phyloP scores from a whole-genome alignment of 30 jellyfish, hydroid and myxozoan genomes.

The Aurelia sp. region DNA sequence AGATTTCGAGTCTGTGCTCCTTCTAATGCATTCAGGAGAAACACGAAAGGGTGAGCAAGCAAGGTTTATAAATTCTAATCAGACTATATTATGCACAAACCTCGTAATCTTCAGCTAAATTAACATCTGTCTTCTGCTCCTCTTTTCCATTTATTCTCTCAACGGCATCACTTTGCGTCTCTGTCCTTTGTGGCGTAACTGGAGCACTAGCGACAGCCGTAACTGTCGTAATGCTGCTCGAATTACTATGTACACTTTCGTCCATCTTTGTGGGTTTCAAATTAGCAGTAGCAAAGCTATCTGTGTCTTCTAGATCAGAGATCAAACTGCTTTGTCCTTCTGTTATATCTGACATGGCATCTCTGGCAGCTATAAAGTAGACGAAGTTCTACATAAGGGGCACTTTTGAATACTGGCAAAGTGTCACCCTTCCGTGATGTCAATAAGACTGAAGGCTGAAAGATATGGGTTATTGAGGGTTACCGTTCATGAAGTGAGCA shows the following conservation, averaged over 20 bases:
- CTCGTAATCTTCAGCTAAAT: neutral
- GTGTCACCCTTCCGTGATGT: too few relatives aligned
- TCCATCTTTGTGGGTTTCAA: neutral
- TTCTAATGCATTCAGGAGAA: too few relatives aligned
- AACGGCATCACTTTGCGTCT: slow-evolving; percentile 1
- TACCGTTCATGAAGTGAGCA: too few relatives aligned
- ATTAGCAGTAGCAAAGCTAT: slow-evolving; percentile 66
- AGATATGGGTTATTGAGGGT: too few relatives aligned
- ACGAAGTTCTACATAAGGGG: neutral
- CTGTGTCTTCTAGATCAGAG: slow-evolving; percentile 57
- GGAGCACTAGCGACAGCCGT: slow-evolving; percentile 12
- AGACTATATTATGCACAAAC: neutral
- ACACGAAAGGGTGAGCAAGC: too few relatives aligned
- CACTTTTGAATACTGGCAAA: too few relatives aligned
- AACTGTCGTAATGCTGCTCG: slow-evolving; percentile 41
- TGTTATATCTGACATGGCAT: slow-evolving; percentile 84
- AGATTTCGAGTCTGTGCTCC: too few relatives aligned
- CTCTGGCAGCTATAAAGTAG: slow-evolving; percentile 70
- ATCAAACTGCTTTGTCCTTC: slow-evolving; percentile 55
- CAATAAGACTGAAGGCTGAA: too few relatives aligned
- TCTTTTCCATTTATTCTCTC: slow-evolving; percentile 7
- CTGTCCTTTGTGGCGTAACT: neutral
- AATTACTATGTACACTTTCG: slow-evolving; percentile 5
- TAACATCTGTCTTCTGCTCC: neutral
- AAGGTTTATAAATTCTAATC: too few relatives aligned